phyloP scores from a whole-genome alignment of 1,140 invertebrate species.

The Artemia franciscana region DNA sequence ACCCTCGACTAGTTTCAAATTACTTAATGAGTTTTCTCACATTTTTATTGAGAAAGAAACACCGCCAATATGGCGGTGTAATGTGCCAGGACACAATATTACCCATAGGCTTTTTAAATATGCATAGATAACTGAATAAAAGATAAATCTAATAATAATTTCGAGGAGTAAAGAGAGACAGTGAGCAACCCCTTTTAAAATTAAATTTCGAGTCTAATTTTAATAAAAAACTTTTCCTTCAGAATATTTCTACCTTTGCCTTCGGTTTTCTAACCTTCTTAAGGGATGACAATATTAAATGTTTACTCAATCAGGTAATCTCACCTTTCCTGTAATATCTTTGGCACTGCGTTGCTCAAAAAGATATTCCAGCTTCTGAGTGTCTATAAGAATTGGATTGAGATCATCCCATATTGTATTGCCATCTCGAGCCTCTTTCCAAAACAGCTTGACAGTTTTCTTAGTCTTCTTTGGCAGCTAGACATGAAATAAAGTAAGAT shows the following conservation, averaged over 20 bases:
- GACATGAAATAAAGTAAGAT: too few species aligned
- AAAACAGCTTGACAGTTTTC: conserved; percentile 98
- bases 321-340: conserved; percentile 79
- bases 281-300: too few species aligned
- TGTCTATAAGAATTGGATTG: conserved; percentile 57
- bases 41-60: too few species aligned
- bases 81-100: too few species aligned
- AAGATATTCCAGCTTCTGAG: conserved; percentile 77
- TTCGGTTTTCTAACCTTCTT: too few species aligned
- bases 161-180: neutral
- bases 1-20: too few species aligned
- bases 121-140: neutral
- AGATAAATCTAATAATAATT: neutral
- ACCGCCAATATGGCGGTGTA: too few species aligned
- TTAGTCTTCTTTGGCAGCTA: conserved; percentile 66
- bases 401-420: conserved; percentile 86
- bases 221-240: neutral
- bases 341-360: conserved; percentile 81
- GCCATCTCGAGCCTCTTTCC: conserved; percentile 74
- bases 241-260: too few species aligned
- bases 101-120: too few species aligned
- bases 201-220: neutral
- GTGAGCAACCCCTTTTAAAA: conserved; percentile 1
- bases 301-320: neutral
- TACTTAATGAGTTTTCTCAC: too few species aligned